Evolutionary conservation across 2,113 vertebrate genomes (phyloP).

Genomic region (Hydropotes inermis): DNA sequence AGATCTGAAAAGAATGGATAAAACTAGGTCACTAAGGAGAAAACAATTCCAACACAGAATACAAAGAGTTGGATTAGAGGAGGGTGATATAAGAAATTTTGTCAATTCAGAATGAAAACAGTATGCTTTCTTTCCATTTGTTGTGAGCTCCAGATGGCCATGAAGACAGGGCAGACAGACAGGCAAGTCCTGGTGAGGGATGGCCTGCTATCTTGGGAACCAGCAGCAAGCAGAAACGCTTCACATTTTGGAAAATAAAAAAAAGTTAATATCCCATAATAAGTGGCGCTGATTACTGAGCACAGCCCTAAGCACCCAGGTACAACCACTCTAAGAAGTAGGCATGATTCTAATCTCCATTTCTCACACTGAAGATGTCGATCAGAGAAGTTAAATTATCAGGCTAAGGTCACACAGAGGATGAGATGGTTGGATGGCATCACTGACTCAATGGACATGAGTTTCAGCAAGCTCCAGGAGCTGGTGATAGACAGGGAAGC

Average conservation of each 20-base stretch:
- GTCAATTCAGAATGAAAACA: not conserved
- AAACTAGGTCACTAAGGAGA: slow-evolving; percentile 3
- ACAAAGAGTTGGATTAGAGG: not conserved
- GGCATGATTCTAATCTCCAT: not conserved
- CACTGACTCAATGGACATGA: not conserved
- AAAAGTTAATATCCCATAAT: not conserved
- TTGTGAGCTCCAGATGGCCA: not conserved
- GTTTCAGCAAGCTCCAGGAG: not conserved
- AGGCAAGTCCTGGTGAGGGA: not conserved
- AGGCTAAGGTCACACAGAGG: not conserved
- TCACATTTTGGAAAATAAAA: not conserved
- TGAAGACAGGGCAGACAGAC: not conserved
- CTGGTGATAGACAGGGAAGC: not conserved
- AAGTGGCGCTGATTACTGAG: not conserved
- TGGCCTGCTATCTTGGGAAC: not conserved
- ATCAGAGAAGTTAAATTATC: not conserved
- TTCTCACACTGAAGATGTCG: not conserved
- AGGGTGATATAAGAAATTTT: not conserved
- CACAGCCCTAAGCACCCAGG: not conserved
- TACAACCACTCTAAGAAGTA: not conserved
- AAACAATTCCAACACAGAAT: not conserved
- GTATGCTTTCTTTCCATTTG: not conserved
- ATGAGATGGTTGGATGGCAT: not conserved
- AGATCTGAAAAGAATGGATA: not conserved
- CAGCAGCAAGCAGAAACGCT: not conserved